Evolutionary conservation across 2,113 vertebrate species (phyloP), one percentile per base, ranked within the genome.

Genomic region (Pelusios castaneus): DNA sequence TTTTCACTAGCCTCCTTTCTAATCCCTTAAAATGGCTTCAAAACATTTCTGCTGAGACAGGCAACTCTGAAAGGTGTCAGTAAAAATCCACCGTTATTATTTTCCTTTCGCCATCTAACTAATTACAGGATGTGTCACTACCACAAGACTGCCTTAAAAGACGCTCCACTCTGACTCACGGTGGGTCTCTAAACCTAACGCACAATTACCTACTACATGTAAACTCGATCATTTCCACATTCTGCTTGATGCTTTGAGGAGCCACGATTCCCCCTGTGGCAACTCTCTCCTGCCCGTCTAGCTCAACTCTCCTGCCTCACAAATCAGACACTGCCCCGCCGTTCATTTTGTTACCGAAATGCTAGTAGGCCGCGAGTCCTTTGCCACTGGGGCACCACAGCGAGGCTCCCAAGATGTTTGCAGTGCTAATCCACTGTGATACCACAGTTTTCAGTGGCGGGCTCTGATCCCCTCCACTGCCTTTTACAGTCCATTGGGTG

Each of bases 271-370:
- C 43, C 73, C 24, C 3, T 24, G 38, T 24, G n/a, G 70, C 38
- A 12, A 43, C 70, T 75, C 70, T 29, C 73, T 76, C 73, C 41
- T 76, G 27, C 73, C 73, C 43, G 45, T 45, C 43, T 76, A 24
- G 10, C 45, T 43, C 25, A 76, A 45, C 41, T 84, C 0, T 0
- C 76, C 67, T 78, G 60, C 84, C 43, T 60, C 49, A 10, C 70
- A 34, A 60, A 22, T 70, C 63, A 45, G 60, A 58, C 5, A 0
- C 19, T 3, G 41, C n/a, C 43, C 52, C 0, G 0, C 38, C 14
- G 38, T 47, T 24, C 43, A 58, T 73, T 80, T 70, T 70, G 0
- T 0, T n/a, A 43, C 52, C 19, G n/a, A 85, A 85, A 95, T 1
- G 2, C 49, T 45, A 63, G 84, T 54, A 34, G 1, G 4, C 6